Base-by-base conservation (phyloP, 2,888 invertebrate species). In the Seira sanloemensis region DNA sequence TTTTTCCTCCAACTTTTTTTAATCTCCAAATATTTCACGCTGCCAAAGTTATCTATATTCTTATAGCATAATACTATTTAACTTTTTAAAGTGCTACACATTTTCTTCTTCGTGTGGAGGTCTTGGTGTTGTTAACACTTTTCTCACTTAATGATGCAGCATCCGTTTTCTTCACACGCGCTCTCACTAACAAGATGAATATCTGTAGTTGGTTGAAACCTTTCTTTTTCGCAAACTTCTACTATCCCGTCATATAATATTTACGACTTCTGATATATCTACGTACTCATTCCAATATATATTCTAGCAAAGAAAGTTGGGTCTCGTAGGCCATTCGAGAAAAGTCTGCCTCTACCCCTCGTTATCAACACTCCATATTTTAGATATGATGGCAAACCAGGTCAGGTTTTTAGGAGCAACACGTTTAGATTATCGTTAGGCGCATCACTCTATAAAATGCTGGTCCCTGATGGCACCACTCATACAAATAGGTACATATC, bases 81-180 rank as follows among this genome's bases (percentile, higher is more conserved):
- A 37, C 37, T 37, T 37, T 37, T 12, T 5, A 12, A 12, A 12
- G 37, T 37, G n/a, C 37, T 37, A 37, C n/a, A n/a, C n/a, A n/a
- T n/a, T n/a, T n/a, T n/a, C n/a, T n/a, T n/a, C n/a, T n/a, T n/a
- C n/a, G n/a, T n/a, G 5, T 37, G 37, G 37, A 37, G 12, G 37
- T 37, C 12, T 37, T 12, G 12, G 37, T 9, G 37, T 37, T 37
- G 37, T 37, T 37, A 37, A 37, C 37, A 37, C 50, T 18, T 46
- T 50, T 78, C 78, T 66, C 71, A 78, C 78, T 66, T 80, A 80
- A 80, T 80, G 79, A 80, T 74, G 73, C 74, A 80, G 74, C 67
- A 80, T 37, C 37, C 37, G 37, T 37, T 37, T 37, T 37, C 12
- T 37, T 37, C 37, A 37, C 37, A 37, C 37, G 37, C 37, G 37